Percentiles rank a stretch among this genome's conserved stretches.
Conservation (phyloP, 2,113 vertebrate species). For the Vidua macroura region DNA sequence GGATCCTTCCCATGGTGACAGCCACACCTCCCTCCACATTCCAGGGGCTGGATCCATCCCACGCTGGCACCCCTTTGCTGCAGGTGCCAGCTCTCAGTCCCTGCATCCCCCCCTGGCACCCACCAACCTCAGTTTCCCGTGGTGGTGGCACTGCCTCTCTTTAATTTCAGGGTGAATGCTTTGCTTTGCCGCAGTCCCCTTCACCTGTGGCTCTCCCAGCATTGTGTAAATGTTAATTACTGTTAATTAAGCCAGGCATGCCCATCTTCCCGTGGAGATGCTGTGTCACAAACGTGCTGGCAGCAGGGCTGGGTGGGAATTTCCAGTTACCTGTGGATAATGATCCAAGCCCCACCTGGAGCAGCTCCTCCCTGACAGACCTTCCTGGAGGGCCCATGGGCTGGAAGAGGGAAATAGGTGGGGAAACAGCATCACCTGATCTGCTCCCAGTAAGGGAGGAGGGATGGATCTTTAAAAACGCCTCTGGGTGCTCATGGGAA, state of each 20-base stretch:
- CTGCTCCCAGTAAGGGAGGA: not conserved
- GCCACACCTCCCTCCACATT: not conserved
- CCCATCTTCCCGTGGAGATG: not conserved
- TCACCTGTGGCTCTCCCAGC: slow-evolving; percentile 36
- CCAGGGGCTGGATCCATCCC: not conserved
- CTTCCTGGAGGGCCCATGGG: not conserved
- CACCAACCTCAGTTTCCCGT: not conserved
- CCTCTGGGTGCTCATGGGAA: not conserved
- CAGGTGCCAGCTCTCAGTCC: not conserved
- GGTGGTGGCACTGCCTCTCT: fast-evolving
- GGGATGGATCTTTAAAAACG: not conserved
- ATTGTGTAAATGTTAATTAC: slow-evolving; percentile 56
- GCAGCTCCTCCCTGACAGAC: not conserved
- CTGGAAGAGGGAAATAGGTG: not conserved
- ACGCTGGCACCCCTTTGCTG: not conserved
- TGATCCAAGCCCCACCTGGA: not conserved
- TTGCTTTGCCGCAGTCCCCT: not conserved
- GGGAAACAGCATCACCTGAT: not conserved
- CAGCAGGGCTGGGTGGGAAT: not conserved
- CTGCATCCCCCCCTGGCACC: not conserved
- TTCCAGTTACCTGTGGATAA: not conserved
- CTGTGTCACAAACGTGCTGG: not conserved
- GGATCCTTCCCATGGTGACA: not conserved
- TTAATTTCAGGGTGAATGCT: not conserved
- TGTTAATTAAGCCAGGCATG: slow-evolving; percentile 39